These are phyloP conservation scores for Aelia acuminata DNA, from an alignment of 2,888 invertebrate species.

Conservation along the genomic window DNA sequence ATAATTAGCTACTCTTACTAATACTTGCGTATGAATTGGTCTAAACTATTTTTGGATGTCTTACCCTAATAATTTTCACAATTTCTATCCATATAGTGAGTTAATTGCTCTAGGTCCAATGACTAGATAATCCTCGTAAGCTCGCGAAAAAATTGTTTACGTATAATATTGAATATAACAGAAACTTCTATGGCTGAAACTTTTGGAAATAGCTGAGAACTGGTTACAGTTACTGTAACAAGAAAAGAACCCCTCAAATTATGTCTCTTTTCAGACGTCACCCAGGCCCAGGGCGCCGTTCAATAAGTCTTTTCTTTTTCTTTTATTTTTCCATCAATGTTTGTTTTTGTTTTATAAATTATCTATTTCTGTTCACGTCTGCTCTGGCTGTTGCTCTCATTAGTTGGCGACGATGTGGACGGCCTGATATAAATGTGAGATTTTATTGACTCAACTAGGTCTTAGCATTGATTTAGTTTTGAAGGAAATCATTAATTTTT, in stretches of 20 bases:
- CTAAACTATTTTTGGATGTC: no score
- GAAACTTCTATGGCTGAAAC: background rate
- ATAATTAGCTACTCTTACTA: no score
- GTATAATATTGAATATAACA: no score
- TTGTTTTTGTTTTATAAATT: slow-evolving; percentile 33
- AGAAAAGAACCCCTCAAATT: background rate
- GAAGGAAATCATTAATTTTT: no score
- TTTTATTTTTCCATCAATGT: background rate
- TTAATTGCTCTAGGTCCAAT: no score
- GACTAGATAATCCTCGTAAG: no score
- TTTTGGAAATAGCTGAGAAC: background rate
- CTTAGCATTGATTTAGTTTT: no score
- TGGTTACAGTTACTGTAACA: background rate
- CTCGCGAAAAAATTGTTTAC: no score
- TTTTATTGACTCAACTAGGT: background rate
- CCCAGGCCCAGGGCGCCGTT: background rate
- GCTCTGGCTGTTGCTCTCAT: background rate
- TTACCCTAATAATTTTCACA: no score
- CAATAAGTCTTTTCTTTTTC: background rate
- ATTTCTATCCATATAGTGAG: no score
- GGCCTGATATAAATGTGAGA: background rate
- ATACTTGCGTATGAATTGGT: no score
- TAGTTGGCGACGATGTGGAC: background rate
- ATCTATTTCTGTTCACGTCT: background rate
- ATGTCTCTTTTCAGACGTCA: background rate